Percentiles rank a stretch among this genome's conserved stretches.
Evolutionary conservation across 2,113 vertebrate species (phyloP).

Genomic region (Salvelinus namaycush): DNA sequence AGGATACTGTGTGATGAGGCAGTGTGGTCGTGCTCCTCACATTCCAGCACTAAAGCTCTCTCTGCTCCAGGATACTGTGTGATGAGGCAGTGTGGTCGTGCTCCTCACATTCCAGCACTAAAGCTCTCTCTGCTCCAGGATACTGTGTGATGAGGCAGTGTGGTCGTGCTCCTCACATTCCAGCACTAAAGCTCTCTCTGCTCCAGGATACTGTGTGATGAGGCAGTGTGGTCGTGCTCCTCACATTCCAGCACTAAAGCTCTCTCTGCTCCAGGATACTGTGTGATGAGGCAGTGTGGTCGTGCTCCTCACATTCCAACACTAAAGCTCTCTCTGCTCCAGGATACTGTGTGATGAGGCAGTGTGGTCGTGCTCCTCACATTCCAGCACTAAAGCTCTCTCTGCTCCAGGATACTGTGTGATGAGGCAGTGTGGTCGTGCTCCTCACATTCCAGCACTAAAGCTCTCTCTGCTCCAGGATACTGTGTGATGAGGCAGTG

Average conservation of each 20-base stretch:
- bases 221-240: background rate
- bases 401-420: background rate
- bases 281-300: constrained; percentile 1
- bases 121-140: no score
- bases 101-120: no score
- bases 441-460: background rate
- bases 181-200: no score
- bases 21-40: no score
- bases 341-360: background rate
- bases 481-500: background rate
- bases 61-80: no score
- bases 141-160: no score
- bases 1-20: background rate
- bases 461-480: background rate
- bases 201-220: background rate
- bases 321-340: background rate
- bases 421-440: background rate
- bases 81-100: no score
- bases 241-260: background rate
- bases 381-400: background rate
- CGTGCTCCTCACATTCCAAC: background rate
- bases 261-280: background rate
- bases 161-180: no score
- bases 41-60: no score
- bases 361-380: background rate